Conservation (phyloP, 1,140 invertebrate genomes). For the Nasonia longicornis region DNA sequence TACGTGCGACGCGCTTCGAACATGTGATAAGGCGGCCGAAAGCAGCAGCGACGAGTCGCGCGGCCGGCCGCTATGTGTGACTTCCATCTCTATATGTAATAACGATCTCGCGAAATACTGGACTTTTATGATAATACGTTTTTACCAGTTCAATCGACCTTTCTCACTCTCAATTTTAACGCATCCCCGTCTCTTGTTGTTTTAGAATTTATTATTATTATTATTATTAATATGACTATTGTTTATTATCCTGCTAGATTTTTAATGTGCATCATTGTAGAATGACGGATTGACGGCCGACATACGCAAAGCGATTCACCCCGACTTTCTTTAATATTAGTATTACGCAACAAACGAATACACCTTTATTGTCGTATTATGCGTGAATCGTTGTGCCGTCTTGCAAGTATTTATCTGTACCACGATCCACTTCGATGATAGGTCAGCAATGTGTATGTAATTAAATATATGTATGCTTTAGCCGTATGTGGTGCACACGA, state of each 20-base stretch:
- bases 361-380: background rate
- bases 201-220: constrained; percentile 40
- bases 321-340: background rate
- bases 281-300: background rate
- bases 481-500: constrained; percentile 19
- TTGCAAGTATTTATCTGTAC: constrained; percentile 33
- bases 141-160: constrained; percentile 36
- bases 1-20: constrained; percentile 23
- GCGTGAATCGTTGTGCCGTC: constrained; percentile 5
- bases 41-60: background rate
- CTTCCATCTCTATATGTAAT: constrained; percentile 22
- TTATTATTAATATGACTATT: constrained; percentile 33
- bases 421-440: constrained; percentile 9
- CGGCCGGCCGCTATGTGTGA: background rate
- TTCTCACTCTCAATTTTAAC: constrained; percentile 1
- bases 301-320: background rate
- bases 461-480: constrained; percentile 31
- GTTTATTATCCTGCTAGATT: constrained; percentile 28
- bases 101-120: constrained; percentile 39
- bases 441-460: constrained; percentile 12
- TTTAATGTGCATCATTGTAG: background rate
- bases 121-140: constrained; percentile 17
- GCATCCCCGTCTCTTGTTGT: constrained; percentile 22
- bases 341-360: background rate
- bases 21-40: constrained; percentile 43